Percentiles rank a stretch among this genome's conserved stretches.
phyloP scores from a whole-genome alignment of 2,888 invertebrate genomes.

The Labia minor region DNA sequence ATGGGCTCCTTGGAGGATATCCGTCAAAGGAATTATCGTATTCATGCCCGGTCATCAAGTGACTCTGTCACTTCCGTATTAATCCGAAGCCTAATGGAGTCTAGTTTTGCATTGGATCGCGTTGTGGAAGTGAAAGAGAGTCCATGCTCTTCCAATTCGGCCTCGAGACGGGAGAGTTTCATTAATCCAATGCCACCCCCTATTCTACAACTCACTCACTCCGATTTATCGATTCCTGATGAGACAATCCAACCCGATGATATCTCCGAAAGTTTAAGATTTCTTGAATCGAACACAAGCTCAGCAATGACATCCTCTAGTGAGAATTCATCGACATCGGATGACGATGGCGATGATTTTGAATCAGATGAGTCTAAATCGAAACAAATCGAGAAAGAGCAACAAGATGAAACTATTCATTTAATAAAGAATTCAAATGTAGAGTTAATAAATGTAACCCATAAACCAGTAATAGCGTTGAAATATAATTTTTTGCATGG shows the following conservation, averaged over 20 bases:
- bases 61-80: slow-evolving; percentile 55
- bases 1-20: not conserved
- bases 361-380: not conserved
- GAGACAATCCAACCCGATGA: not conserved
- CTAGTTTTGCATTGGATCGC: slow-evolving; percentile 21
- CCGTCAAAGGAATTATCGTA: not conserved
- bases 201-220: not conserved
- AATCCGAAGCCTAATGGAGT: slow-evolving; percentile 45
- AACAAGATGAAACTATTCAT: not conserved
- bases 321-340: not conserved
- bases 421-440: not conserved
- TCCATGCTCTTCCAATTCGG: slow-evolving; percentile 28
- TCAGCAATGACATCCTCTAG: not conserved
- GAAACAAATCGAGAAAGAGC: not conserved
- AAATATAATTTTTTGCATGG: not conserved
- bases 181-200: not conserved
- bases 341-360: not conserved
- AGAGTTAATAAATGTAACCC: not conserved
- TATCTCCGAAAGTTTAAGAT: not conserved
- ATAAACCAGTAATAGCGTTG: not conserved
- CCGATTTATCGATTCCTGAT: not conserved
- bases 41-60: slow-evolving; percentile 31
- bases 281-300: not conserved
- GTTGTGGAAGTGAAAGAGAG: slow-evolving; percentile 31
- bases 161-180: slow-evolving; percentile 20